Evolutionary conservation across 2,113 vertebrate species (phyloP).

Genomic region (Chiloscyllium plagiosum): DNA sequence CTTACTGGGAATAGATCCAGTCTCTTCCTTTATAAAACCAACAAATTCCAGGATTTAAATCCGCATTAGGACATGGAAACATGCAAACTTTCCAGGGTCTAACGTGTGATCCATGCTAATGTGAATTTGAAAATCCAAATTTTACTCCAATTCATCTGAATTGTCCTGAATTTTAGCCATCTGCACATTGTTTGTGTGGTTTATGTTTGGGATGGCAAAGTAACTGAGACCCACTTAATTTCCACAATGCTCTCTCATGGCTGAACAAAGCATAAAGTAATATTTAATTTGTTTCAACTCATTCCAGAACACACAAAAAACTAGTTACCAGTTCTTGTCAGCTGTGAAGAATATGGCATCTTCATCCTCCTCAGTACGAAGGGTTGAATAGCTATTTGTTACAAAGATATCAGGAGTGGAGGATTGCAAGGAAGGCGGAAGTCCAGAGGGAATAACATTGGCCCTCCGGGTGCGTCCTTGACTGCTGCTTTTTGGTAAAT

Average conservation of each 20-base stretch:
- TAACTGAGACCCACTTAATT: not conserved
- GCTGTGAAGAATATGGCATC: conserved; percentile 84
- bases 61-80: not conserved
- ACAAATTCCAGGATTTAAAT: not conserved
- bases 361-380: conserved; percentile 80
- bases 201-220: not conserved
- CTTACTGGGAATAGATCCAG: not conserved
- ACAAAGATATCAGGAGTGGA: conserved; percentile 91
- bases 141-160: not conserved
- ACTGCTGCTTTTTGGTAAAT: conserved; percentile 80
- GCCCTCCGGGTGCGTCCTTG: conserved; percentile 82
- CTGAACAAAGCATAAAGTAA: not conserved
- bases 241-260: not conserved
- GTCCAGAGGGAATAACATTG: conserved; percentile 48
- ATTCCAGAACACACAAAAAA: not conserved
- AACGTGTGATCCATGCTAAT: not conserved
- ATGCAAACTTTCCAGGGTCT: not conserved
- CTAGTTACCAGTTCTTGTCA: conserved; percentile 83
- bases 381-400: conserved; percentile 79
- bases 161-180: not conserved
- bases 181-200: not conserved
- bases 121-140: not conserved
- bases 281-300: not conserved
- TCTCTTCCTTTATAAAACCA: not conserved
- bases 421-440: conserved; percentile 64